Evolutionary conservation across 2,113 vertebrate species (phyloP).

Genomic region (Corapipo altera): DNA sequence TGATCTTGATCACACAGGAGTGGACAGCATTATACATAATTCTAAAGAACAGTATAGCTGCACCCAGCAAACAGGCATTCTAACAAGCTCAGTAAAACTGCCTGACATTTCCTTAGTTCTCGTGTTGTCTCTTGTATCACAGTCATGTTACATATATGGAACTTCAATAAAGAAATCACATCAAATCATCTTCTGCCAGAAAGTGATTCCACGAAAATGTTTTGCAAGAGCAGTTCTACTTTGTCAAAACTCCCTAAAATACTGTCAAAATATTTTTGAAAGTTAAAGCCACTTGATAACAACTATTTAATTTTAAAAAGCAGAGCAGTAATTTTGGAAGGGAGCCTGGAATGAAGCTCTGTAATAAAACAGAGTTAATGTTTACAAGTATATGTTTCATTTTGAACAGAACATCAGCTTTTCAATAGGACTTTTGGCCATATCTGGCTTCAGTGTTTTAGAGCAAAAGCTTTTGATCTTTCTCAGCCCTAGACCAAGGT

Average conservation of each 20-base stretch:
- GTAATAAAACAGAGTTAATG: not conserved
- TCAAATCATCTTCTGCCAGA: not conserved
- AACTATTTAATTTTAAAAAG: not conserved
- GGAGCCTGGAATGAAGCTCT: not conserved
- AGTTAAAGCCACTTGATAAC: not conserved
- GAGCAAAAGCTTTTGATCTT: not conserved
- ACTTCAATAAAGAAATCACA: not conserved
- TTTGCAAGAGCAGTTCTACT: not conserved
- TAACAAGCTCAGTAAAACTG: not conserved
- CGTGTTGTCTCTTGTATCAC: not conserved
- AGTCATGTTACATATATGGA: not conserved
- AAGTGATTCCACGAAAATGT: not conserved
- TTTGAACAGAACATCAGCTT: not conserved
- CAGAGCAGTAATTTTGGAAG: not conserved
- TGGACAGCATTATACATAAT: not conserved
- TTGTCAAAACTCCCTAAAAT: not conserved
- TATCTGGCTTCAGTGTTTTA: not conserved
- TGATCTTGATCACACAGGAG: not conserved
- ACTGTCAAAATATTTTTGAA: conserved; percentile 19
- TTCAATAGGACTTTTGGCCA: not conserved
- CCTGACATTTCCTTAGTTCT: not conserved
- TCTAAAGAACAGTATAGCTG: not conserved
- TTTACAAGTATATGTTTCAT: not conserved
- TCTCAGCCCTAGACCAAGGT: not conserved
- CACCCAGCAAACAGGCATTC: not conserved